These are phyloP conservation scores for Taenioides sp. DNA, from an alignment of 2,797 vertebrate genomes.

Conservation along the genomic window DNA sequence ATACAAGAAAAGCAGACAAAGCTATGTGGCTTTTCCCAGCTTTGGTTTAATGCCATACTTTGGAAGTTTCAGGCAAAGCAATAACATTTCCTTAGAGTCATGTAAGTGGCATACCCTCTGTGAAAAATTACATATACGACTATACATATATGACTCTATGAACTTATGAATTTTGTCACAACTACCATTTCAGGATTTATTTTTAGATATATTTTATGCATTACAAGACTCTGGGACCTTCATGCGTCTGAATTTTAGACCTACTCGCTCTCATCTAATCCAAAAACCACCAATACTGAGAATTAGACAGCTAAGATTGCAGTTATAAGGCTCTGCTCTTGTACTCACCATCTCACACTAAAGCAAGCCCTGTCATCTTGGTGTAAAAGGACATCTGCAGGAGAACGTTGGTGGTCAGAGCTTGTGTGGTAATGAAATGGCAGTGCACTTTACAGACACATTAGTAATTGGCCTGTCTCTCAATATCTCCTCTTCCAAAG, in stretches of 20 bases:
- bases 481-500: constrained; percentile 18
- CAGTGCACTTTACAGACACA: constrained; percentile 25
- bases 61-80: too few relatives aligned
- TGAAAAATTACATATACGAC: too few relatives aligned
- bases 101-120: too few relatives aligned
- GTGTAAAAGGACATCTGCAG: constrained; percentile 5
- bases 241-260: background rate
- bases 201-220: background rate
- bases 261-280: background rate
- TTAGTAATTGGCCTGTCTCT: constrained; percentile 23
- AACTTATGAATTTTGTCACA: background rate
- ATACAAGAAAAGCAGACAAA: too few relatives aligned
- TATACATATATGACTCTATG: too few relatives aligned
- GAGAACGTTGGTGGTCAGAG: constrained; percentile 1
- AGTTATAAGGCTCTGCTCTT: background rate
- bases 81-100: too few relatives aligned
- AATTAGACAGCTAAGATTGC: background rate
- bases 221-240: background rate
- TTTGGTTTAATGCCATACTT: too few relatives aligned
- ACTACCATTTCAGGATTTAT: background rate
- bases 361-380: background rate
- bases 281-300: background rate
- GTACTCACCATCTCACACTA: background rate
- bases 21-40: too few relatives aligned
- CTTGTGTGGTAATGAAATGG: constrained; percentile 19